A percentile compares a stretch with the other conserved stretches of the same genome.
phyloP scores from a whole-genome alignment of 2,888 invertebrate genomes.

The Ophraella communa region DNA sequence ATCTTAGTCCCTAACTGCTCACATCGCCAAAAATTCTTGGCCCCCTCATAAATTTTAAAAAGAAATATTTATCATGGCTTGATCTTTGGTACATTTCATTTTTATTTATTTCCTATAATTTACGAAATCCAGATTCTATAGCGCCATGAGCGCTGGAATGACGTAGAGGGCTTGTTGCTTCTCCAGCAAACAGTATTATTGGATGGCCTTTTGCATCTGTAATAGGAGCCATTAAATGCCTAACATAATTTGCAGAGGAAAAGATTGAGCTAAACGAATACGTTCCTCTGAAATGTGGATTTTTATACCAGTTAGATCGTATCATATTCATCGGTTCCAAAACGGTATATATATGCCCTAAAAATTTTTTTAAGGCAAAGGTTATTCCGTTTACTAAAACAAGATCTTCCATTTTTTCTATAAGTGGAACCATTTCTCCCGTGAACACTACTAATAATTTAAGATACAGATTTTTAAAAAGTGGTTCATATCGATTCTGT shows the following conservation, averaged over 20 bases:
- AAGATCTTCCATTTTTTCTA: constrained; percentile 65
- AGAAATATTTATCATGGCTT: no score
- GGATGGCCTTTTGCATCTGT: constrained; percentile 54
- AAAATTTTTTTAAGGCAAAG: constrained; percentile 49
- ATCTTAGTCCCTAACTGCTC: no score
- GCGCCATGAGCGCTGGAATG: constrained; percentile 63
- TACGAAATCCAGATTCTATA: constrained; percentile 59
- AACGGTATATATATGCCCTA: constrained; percentile 57
- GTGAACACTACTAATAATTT: constrained; percentile 74
- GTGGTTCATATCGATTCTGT: no score
- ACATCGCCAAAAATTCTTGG: no score
- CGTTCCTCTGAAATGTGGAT: constrained; percentile 46
- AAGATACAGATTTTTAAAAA: no score
- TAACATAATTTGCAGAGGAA: not conserved
- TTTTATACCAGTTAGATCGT: constrained; percentile 45
- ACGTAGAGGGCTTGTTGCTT: constrained; percentile 60
- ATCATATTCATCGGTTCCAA: constrained; percentile 57
- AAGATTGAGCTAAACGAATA: constrained; percentile 37
- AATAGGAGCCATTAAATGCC: constrained; percentile 26
- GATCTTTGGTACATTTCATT: no score
- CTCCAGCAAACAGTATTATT: constrained; percentile 64
- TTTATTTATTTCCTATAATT: no score
- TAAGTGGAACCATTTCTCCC: constrained; percentile 66
- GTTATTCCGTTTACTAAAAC: constrained; percentile 62
- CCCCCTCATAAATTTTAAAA: no score